phyloP scores from a whole-genome alignment of 2,113 vertebrate genomes.

The Mugil cephalus region DNA sequence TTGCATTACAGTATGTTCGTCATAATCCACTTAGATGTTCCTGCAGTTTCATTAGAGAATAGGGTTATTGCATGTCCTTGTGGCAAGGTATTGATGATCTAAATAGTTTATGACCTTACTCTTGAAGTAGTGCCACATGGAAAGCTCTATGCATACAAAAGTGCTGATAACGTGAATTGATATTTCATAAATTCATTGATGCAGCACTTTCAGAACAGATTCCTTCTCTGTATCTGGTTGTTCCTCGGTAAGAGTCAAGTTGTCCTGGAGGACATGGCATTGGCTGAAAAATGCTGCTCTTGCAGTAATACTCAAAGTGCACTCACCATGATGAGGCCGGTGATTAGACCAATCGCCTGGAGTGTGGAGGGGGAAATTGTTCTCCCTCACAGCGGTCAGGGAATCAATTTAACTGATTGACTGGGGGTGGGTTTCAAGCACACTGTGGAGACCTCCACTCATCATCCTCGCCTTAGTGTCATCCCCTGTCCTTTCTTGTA shows the following conservation, averaged over 20 bases:
- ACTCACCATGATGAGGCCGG: conserved; percentile 67
- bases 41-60: conserved; percentile 36
- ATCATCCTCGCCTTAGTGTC: conserved; percentile 6
- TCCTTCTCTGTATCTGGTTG: background rate
- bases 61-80: conserved; percentile 44
- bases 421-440: conserved; percentile 3
- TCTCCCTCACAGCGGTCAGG: conserved; percentile 24
- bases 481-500: conserved; percentile 30
- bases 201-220: background rate
- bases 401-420: conserved; percentile 73
- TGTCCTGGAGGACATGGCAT: background rate
- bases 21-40: conserved; percentile 54
- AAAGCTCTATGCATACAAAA: background rate
- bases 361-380: conserved; percentile 31
- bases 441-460: background rate
- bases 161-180: background rate
- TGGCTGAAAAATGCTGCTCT: conserved; percentile 25
- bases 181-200: too few relatives aligned
- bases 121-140: background rate
- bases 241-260: conserved; percentile 9
- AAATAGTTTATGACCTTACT: conserved; percentile 1
- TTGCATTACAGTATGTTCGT: conserved; percentile 1
- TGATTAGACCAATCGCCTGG: conserved; percentile 30
- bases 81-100: background rate
- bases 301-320: conserved; percentile 46